Percentiles rank a stretch among this genome's conserved stretches.
Evolutionary conservation across 2,888 invertebrate species (phyloP).

Genomic region (Ceriagrion tenellum): DNA sequence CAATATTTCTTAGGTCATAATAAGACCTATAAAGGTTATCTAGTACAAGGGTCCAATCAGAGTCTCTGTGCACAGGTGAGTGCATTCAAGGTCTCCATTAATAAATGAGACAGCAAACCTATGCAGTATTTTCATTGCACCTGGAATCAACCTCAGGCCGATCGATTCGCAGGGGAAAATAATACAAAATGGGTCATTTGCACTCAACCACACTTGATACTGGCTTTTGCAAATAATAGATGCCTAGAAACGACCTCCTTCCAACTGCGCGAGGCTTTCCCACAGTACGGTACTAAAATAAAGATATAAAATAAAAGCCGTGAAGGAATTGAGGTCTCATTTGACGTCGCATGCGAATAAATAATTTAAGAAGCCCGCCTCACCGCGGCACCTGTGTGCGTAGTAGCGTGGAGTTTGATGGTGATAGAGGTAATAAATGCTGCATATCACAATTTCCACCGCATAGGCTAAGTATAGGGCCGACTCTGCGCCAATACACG

Average conservation of each 20-base stretch:
- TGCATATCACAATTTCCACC: neutral
- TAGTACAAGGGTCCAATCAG: too few relatives aligned
- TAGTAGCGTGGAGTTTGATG: neutral
- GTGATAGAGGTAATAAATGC: neutral
- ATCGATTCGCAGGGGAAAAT: too few relatives aligned
- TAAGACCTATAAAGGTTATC: too few relatives aligned
- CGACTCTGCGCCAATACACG: neutral
- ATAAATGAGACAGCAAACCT: too few relatives aligned
- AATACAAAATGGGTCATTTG: too few relatives aligned
- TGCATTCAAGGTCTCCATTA: neutral
- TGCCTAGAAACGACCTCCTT: neutral
- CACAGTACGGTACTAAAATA: neutral
- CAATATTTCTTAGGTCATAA: too few relatives aligned
- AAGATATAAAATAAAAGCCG: neutral
- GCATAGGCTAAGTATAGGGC: neutral
- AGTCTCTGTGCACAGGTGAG: neutral
- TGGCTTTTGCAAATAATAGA: neutral
- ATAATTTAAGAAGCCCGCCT: neutral
- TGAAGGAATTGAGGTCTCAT: neutral
- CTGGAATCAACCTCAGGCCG: too few relatives aligned
- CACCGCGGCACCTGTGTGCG: neutral
- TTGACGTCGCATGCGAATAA: neutral
- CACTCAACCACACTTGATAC: neutral
- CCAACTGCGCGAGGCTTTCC: neutral
- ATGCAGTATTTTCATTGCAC: too few relatives aligned